Base-by-base conservation (phyloP, 64 coral and sea anemone genomes). In the Dendrophyllia cribrosa region DNA sequence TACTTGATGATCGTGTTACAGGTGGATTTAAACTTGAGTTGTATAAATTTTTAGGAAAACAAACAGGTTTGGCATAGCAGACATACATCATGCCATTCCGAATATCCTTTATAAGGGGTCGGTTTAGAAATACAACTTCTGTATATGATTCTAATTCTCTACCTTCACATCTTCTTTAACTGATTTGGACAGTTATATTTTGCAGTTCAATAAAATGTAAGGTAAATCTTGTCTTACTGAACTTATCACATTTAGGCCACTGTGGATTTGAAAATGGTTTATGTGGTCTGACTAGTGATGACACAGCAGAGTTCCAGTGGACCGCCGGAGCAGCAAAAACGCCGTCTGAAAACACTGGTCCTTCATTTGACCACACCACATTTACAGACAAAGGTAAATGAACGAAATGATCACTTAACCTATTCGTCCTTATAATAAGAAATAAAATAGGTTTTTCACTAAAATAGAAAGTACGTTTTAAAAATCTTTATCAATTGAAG, bases 251-350 rank as follows among this genome's bases (percentile, higher is more conserved):
- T 74, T 23, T 50, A 91, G 89, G 78, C 5, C 59, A 59, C 26
- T 91, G 89, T 14, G 25, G 48, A 20, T 91, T 91, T 65, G 89
- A 91, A 16, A 49, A 71, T 72, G 89, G 89, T 19, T n/a, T 91
- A 45, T 91, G 89, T 83, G 78, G 78, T 34, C 43, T 91, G 65
- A 83, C 78, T 1, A 91, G 82, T 17, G 78, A 91, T 11, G 59
- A 74, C 58, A 56, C 21, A 20, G 1, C 79, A 60, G 75, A 90
- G 10, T 90, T 90, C 46, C 88, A 90, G 9, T 90, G 88, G 88
- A 79, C 55, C 4, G 6, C 49, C 53, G 76, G 88, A 7, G 11
- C 14, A 26, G 88, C 45, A 24, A 17, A 69, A 90, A 90, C 88
- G 4, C 88, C 76, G 11, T 79, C 88, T 9, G 43, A 70, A 43